phyloP scores from a whole-genome alignment of 2,888 invertebrate genomes.

The Dichetophora obliterata region DNA sequence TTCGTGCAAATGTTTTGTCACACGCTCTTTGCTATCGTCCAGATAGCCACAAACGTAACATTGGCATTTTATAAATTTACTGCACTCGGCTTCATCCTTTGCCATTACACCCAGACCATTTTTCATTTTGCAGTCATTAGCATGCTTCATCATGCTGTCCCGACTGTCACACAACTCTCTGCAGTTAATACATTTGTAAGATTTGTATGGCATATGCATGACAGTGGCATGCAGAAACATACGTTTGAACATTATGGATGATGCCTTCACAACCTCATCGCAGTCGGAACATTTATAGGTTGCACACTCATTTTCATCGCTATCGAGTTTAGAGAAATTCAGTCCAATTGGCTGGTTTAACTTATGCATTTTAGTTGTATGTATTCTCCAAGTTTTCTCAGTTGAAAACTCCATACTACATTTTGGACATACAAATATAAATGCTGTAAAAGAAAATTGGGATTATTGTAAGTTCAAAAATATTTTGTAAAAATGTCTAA shows the following conservation, averaged over 20 bases:
- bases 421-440: background rate
- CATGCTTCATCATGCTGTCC: background rate
- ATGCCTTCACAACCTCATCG: background rate
- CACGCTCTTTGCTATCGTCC: background rate
- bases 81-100: background rate
- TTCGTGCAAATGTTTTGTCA: background rate
- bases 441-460: too few species aligned
- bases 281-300: background rate
- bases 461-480: too few species aligned
- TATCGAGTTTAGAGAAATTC: background rate
- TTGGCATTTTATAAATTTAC: background rate
- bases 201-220: background rate
- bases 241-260: background rate
- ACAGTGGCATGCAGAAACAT: background rate
- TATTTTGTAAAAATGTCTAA: too few species aligned
- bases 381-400: background rate
- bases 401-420: background rate
- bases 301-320: background rate
- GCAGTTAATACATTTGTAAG: background rate
- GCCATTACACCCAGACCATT: background rate
- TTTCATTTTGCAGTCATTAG: background rate
- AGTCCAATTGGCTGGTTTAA: background rate
- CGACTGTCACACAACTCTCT: background rate
- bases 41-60: background rate
- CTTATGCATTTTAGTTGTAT: background rate